Base-by-base conservation (phyloP, 1,140 invertebrate genomes). In the Agrilus planipennis region DNA sequence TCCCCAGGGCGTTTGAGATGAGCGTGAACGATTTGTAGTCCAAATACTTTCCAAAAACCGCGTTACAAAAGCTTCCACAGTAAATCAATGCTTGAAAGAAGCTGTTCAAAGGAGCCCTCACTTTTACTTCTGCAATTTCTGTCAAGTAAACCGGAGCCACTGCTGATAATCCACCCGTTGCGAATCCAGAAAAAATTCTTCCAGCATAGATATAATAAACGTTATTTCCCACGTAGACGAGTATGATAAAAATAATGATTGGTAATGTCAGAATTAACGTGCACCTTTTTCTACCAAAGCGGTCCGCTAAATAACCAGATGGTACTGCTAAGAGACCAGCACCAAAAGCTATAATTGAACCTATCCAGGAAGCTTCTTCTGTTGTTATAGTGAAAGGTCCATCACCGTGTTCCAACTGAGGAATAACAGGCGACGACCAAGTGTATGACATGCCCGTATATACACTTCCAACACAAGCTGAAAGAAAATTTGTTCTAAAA, bases 341-440 rank as follows among this genome's bases (percentile, higher is more conserved):
- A 0, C 84, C 83, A 16, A 89, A 70, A 1, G 81, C 77, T 35
- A 84, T 58, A 3, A 87, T 58, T 0, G 83, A 81, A 7, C 80
- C 75, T 1, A 88, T 71, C 73, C 84, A 79, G 2, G 78, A 78
- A 60, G 45, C 7, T 12, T 27, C 23, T 12, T 27, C 23, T 7
- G 7, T 27, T 7, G 23, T 27, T 27, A 27, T 7, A 6, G 18
- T 41, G 22, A 37, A 62, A 19, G 54, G 52, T 58, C 40, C 12
- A 12, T 7, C 23, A 12, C 12, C 12, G 7, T 7, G 12, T 27
- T 27, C 23, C 7, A 27, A 12, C 12, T 27, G 23, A 9, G 23
- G 23, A 9, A 27, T 7, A 9, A 27, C 23, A 2, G 84, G 81
- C 2, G 83, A 80, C 0, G 82, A 79, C 80, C 84, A 89, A 9